Percentiles rank a stretch among this genome's conserved stretches.
Conservation (phyloP, 64 coral and sea anemone genomes). For the Acropora tenuis region DNA sequence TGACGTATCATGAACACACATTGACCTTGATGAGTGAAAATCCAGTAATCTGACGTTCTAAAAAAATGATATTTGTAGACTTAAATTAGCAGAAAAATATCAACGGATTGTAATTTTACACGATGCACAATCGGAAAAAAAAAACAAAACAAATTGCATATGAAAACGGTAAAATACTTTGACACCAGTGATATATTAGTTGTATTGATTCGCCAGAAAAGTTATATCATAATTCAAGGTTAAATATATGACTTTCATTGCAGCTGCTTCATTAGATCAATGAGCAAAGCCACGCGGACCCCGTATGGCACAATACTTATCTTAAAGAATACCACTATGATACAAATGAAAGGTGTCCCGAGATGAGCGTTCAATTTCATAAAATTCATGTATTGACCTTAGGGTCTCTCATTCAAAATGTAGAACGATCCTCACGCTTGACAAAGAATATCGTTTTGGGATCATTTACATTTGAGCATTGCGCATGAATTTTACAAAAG, state of each 20-base stretch:
- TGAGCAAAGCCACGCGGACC: neutral
- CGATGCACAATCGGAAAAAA: no score
- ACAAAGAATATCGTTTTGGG: slow-evolving; percentile 25
- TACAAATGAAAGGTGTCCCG: neutral
- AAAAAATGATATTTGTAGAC: no score
- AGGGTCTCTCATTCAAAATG: neutral
- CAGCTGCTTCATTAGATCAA: slow-evolving; percentile 16
- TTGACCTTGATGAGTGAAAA: no score
- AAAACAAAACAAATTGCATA: no score
- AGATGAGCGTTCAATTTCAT: neutral
- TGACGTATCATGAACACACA: no score
- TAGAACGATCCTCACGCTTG: neutral
- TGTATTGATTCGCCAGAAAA: neutral
- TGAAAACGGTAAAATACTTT: neutral
- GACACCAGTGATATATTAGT: no score
- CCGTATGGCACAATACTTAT: neutral
- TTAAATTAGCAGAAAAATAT: no score
- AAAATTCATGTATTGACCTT: neutral
- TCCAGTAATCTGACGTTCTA: no score
- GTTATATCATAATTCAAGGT: neutral
- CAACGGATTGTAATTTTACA: neutral
- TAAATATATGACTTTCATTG: neutral
- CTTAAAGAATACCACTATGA: neutral
- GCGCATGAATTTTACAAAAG: neutral
- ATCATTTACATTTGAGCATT: slow-evolving; percentile 27